A percentile compares a stretch with the other conserved stretches of the same genome.
Evolutionary conservation across 2,888 invertebrate genomes (phyloP).

Genomic region (Lutraria lutraria): DNA sequence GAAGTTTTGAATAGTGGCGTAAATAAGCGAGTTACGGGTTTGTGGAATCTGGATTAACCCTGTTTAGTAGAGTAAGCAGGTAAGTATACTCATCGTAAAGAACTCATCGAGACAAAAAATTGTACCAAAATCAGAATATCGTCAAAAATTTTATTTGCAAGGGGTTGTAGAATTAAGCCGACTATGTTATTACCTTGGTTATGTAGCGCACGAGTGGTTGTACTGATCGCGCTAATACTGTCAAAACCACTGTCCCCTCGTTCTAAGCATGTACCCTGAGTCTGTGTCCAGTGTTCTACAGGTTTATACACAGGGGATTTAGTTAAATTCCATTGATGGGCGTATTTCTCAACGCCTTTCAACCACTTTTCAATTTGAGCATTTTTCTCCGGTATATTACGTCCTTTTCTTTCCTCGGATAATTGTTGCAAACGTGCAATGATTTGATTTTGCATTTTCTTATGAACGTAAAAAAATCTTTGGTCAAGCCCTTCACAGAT

Average conservation of each 20-base stretch:
- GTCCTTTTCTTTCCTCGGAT: slow-evolving; percentile 5
- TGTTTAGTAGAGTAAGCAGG: too few species aligned
- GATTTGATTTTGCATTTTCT: slow-evolving; percentile 33
- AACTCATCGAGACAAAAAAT: too few species aligned
- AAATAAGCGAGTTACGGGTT: too few species aligned
- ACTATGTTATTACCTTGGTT: neutral
- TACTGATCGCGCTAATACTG: slow-evolving; percentile 12
- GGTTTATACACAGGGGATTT: neutral
- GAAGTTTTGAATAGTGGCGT: too few species aligned
- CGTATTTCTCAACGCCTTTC: slow-evolving; percentile 36
- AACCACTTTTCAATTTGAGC: slow-evolving; percentile 49
- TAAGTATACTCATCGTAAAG: too few species aligned
- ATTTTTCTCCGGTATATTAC: slow-evolving; percentile 29
- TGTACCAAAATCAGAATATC: too few species aligned
- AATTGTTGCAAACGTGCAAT: slow-evolving; percentile 30
- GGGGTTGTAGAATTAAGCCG: too few species aligned
- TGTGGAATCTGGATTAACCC: too few species aligned
- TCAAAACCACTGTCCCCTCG: slow-evolving; percentile 31
- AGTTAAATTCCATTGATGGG: slow-evolving; percentile 14
- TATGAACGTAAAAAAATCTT: too few species aligned
- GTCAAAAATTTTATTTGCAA: too few species aligned
- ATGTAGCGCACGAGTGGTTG: neutral
- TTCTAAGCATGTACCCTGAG: neutral
- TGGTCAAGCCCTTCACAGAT: too few species aligned
- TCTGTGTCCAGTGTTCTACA: neutral